Evolutionary conservation across 2,797 vertebrate genomes (phyloP).

Genomic region (Bovichtus variegatus): DNA sequence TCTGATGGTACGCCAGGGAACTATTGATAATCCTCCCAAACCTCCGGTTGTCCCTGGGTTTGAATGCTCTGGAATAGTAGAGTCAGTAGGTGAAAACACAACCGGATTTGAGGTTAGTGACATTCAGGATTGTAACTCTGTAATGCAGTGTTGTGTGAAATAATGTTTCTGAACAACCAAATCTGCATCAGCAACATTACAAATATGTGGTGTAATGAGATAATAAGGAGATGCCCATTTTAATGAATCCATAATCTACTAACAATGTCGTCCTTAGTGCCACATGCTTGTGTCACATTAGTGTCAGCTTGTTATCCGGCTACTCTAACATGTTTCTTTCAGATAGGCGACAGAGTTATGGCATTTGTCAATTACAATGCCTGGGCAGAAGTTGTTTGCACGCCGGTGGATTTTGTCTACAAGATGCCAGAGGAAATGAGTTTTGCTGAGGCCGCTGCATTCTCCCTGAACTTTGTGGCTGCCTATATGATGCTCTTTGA

Average conservation of each 20-base stretch:
- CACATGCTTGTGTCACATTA: constrained; percentile 4
- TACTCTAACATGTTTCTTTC: constrained; percentile 38
- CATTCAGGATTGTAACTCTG: constrained; percentile 6
- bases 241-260: background rate
- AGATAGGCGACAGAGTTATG: constrained; percentile 98
- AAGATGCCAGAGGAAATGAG: constrained; percentile 98
- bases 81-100: constrained; percentile 93
- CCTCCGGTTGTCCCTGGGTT: constrained; percentile 96
- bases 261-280: background rate
- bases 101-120: constrained; percentile 93
- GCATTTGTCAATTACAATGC: constrained; percentile 97
- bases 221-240: background rate
- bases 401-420: constrained; percentile 93
- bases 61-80: constrained; percentile 97
- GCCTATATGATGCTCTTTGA: constrained; percentile 99
- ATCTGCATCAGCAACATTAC: constrained; percentile 8
- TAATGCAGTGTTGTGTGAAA: background rate
- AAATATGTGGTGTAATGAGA: background rate
- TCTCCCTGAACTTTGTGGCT: constrained; percentile 97
- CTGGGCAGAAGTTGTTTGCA: constrained; percentile 98
- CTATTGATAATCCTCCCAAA: constrained; percentile 97
- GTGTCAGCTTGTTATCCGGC: constrained; percentile 7
- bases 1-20: constrained; percentile 98
- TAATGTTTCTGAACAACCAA: background rate
- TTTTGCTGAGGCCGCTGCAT: constrained; percentile 95